Evolutionary conservation across 2,113 vertebrate genomes (phyloP), one percentile per base, ranked within the genome.

Genomic region (Micromys minutus): DNA sequence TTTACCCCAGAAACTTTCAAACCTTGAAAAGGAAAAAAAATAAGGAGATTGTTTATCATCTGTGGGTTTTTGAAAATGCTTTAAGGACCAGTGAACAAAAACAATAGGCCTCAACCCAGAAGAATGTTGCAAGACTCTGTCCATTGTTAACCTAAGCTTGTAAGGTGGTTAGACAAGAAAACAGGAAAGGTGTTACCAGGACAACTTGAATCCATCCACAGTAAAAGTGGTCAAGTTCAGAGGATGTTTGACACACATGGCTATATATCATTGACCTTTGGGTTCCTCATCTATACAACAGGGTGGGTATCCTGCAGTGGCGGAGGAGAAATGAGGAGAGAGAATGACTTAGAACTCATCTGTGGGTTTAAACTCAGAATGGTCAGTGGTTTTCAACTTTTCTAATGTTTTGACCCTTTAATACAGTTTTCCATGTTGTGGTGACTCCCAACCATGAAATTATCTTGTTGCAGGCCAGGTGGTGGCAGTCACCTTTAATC

Each of bases 31-130:
- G 39, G 36, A 86, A 93, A 13, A 50, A 94, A 89, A 80, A 47
- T 16, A 72, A 59, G 26, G 42, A 65, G 87, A 52, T 36, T 88
- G 91, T 94, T 97, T 95, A 91, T 86, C 47, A 87, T 95, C 91
- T 86, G 59, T 26, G 16, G 34, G 42, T 24, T 77, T 63, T 65
- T 17, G 34, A 52, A 55, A 75, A 84, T 42, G 75, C 85, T 81
- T 19, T 87, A 96, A 74, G 2, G 11, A 65, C 76, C 94, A 95
- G 52, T 97, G 97, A 97, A 71, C 97, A 97, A 84, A 96, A 74
- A 96, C 96, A 98, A 92, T 76, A 91, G 77, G 16, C 52, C 36
- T 94, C 31, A 47, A 59, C 36, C 72, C 36, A n/a, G 84, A 94
- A 84, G 57, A 79, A 52, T 59, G 75, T 24, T 12, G 31, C 10